Evolutionary conservation across 1,140 invertebrate species (phyloP).

Genomic region (Drosophila parabipectinata): DNA sequence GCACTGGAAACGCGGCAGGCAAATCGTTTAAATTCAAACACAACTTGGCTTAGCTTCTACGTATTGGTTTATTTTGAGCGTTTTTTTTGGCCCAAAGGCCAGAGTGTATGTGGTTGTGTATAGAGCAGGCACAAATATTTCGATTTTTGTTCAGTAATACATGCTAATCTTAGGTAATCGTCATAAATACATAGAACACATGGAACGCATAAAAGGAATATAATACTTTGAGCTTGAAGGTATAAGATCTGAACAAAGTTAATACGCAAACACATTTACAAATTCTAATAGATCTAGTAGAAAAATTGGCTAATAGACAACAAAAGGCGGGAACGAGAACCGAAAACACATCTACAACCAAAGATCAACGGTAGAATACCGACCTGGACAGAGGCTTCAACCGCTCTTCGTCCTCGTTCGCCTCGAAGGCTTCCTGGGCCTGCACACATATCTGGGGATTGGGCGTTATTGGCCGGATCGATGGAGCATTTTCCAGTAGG

Average conservation of each 20-base stretch:
- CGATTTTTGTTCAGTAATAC: conserved; percentile 49
- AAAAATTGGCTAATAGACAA: conserved; percentile 54
- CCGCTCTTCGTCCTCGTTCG: conserved; percentile 34
- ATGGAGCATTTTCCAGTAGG: conserved; percentile 76
- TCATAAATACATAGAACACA: conserved; percentile 27
- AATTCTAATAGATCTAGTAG: conserved; percentile 20
- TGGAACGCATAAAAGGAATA: conserved; percentile 24
- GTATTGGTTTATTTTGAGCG: conserved; percentile 63
- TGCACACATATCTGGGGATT: conserved; percentile 87
- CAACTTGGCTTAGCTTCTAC: conserved; percentile 16
- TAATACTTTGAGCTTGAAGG: conserved; percentile 35
- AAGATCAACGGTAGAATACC: conserved; percentile 72
- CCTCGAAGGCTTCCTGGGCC: conserved; percentile 53
- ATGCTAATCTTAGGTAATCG: conserved; percentile 55
- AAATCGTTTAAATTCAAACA: conserved; percentile 33
- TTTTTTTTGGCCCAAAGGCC: conserved; percentile 29
- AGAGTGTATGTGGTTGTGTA: conserved; percentile 31
- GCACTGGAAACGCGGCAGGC: conserved; percentile 48
- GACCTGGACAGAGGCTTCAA: conserved; percentile 64
- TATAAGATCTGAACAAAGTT: conserved; percentile 7
- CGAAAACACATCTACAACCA: conserved; percentile 30
- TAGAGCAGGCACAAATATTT: conserved; percentile 51
- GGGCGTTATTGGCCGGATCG: conserved; percentile 81
- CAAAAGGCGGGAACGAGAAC: conserved; percentile 24
- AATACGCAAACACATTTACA: conserved; percentile 38